phyloP scores from a whole-genome alignment of 2,113 vertebrate genomes.

The Fukomys damarensis region DNA sequence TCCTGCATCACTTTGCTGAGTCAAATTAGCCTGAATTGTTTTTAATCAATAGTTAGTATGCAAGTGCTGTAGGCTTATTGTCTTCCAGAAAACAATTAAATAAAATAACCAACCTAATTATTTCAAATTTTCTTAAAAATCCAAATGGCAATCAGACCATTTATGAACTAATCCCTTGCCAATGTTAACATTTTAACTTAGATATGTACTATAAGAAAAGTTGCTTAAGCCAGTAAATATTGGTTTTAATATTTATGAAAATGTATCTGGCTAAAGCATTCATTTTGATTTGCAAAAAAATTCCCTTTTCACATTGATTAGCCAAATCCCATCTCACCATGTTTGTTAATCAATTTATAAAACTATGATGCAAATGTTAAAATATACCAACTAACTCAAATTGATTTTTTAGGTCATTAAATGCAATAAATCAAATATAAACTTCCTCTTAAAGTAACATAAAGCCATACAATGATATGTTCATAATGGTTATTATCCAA shows the following conservation, averaged over 20 bases:
- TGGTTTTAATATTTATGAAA: conserved; percentile 76
- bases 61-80: neutral
- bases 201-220: conserved; percentile 40
- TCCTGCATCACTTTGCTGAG: neutral
- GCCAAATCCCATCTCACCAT: conserved; percentile 62
- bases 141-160: conserved; percentile 40
- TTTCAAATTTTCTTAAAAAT: conserved; percentile 59
- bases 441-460: conserved; percentile 16
- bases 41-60: neutral
- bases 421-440: conserved; percentile 52
- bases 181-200: conserved; percentile 69
- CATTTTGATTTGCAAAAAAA: conserved; percentile 64
- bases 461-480: neutral
- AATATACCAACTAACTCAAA: conserved; percentile 41
- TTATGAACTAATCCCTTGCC: conserved; percentile 53
- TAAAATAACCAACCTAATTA: neutral
- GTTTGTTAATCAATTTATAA: conserved; percentile 54
- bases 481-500: conserved; percentile 32
- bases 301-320: conserved; percentile 39
- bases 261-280: conserved; percentile 57
- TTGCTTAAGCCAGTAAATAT: conserved; percentile 66
- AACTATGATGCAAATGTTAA: conserved; percentile 52
- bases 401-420: conserved; percentile 51
- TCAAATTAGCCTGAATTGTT: conserved; percentile 26
- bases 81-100: neutral